Conservation (phyloP, 2,888 invertebrate genomes). For the Globia sparganii region DNA sequence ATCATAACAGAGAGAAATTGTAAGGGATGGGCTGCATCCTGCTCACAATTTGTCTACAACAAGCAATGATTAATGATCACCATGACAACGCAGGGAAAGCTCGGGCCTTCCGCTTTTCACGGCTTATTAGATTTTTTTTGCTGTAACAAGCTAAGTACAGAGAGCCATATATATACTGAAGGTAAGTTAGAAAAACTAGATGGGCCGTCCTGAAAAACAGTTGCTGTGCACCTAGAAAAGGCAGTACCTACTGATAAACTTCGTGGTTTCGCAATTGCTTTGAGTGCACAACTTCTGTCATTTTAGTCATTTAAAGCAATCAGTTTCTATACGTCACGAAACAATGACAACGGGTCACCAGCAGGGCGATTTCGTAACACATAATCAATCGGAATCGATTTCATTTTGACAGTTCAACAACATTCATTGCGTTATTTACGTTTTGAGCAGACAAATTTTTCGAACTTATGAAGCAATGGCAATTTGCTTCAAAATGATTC, state of each 20-base stretch:
- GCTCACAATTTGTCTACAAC: conserved; percentile 45
- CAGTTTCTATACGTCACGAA: not conserved
- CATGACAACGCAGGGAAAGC: conserved; percentile 25
- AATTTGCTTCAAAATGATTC: too few relatives aligned
- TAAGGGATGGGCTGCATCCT: conserved; percentile 17
- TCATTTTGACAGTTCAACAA: too few relatives aligned
- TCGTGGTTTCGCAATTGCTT: not conserved
- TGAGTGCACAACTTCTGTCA: too few relatives aligned
- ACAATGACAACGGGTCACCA: too few relatives aligned
- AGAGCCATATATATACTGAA: not conserved
- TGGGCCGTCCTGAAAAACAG: not conserved
- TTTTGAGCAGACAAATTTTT: too few relatives aligned
- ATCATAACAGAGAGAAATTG: conserved; percentile 17
- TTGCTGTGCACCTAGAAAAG: too few relatives aligned
- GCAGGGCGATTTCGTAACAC: too few relatives aligned
- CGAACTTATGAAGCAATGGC: too few relatives aligned
- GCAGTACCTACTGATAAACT: not conserved
- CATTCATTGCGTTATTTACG: too few relatives aligned
- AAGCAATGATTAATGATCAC: conserved; percentile 53
- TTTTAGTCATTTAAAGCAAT: too few relatives aligned
- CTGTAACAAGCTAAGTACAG: not conserved
- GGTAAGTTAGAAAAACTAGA: not conserved
- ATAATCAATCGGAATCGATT: too few relatives aligned
- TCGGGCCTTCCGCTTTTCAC: conserved; percentile 22
- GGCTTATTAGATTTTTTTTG: conserved; percentile 34